Percentiles rank a stretch among this genome's conserved stretches.
phyloP scores from a whole-genome alignment of 2,113 vertebrate species.

The Genyomyrus donnyi region DNA sequence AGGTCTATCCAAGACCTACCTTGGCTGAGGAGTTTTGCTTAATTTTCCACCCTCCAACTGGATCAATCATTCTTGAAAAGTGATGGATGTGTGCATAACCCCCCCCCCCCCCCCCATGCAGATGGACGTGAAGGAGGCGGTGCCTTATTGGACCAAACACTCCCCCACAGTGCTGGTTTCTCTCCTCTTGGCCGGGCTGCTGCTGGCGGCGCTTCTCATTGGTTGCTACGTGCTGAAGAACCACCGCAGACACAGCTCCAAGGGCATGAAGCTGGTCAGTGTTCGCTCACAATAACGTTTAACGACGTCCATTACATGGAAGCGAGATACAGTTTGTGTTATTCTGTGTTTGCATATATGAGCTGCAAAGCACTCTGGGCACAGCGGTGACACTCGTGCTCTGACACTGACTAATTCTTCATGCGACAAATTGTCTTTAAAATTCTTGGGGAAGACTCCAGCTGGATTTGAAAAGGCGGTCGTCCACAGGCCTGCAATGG shows the following conservation, averaged over 20 bases:
- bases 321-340: background rate
- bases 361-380: background rate
- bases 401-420: background rate
- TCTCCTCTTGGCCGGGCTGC: conserved; percentile 73
- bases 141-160: conserved; percentile 48
- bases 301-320: background rate
- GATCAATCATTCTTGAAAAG: background rate
- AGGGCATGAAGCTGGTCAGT: conserved; percentile 86
- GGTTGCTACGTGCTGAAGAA: conserved; percentile 73
- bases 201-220: conserved; percentile 72
- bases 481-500: background rate
- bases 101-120: conserved; percentile 20
- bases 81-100: background rate
- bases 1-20: background rate
- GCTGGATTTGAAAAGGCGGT: background rate
- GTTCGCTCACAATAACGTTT: background rate
- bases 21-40: background rate
- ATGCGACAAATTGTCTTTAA: background rate
- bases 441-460: background rate
- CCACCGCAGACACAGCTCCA: conserved; percentile 69
- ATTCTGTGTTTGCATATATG: background rate
- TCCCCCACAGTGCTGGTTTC: conserved; percentile 76
- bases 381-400: background rate
- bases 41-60: background rate
- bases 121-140: conserved; percentile 49